These are phyloP conservation scores for Kryptopterus vitreolus DNA, from an alignment of 2,797 vertebrate genomes.

Conservation along the genomic window DNA sequence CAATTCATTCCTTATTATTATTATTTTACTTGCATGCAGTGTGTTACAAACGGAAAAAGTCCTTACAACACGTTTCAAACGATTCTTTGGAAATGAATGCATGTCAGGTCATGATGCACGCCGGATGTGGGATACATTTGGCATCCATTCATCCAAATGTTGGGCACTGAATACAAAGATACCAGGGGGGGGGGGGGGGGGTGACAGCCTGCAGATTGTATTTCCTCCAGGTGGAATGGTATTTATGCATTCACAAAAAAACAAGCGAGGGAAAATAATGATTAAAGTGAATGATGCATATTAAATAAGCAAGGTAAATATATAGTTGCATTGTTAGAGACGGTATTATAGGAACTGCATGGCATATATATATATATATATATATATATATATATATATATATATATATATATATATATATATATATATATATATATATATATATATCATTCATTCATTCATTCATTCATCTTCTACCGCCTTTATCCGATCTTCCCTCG, in stretches of 20 bases:
- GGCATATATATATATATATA: too few species aligned
- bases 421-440: too few species aligned
- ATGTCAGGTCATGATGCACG: not conserved
- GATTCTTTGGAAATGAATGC: not conserved
- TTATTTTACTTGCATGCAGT: too few species aligned
- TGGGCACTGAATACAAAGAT: not conserved
- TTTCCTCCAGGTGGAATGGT: conserved; percentile 1
- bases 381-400: too few species aligned
- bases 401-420: too few species aligned
- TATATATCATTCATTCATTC: too few species aligned
- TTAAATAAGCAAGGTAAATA: conserved; percentile 5
- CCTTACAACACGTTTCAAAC: not conserved
- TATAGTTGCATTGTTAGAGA: not conserved
- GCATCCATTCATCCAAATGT: not conserved
- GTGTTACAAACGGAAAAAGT: not conserved
- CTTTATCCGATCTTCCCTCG: too few species aligned
- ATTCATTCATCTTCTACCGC: too few species aligned
- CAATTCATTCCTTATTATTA: not conserved
- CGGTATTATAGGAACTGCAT: not conserved
- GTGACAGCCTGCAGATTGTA: not conserved
- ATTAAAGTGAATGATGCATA: conserved; percentile 1
- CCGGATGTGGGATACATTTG: not conserved
- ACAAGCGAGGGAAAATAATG: not conserved
- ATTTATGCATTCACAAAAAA: not conserved
- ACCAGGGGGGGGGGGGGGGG: too few species aligned